Evolutionary conservation across 2,113 vertebrate species (phyloP).

Genomic region (Lepisosteus oculatus): DNA sequence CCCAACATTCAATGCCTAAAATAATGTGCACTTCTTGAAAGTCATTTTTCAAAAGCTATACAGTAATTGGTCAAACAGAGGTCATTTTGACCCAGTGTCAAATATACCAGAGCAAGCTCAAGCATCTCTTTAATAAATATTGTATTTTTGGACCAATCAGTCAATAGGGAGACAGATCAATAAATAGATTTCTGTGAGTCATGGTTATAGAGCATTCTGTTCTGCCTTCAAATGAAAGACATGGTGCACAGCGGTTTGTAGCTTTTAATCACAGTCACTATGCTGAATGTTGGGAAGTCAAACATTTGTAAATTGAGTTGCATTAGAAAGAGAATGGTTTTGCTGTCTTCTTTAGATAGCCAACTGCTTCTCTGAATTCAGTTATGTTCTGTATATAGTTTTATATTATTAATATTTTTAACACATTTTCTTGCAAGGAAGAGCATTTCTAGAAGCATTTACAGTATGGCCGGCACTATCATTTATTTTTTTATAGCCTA

Average conservation of each 20-base stretch:
- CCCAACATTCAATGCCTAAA: not conserved
- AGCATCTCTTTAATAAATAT: slow-evolving; percentile 3
- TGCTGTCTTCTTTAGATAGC: not conserved
- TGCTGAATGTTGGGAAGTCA: no score
- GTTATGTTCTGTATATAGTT: no score
- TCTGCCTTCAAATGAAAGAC: slow-evolving; percentile 2
- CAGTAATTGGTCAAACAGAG: slow-evolving; percentile 2
- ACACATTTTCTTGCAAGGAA: no score
- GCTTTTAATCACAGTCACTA: not conserved
- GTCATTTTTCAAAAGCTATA: no score
- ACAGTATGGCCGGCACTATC: no score
- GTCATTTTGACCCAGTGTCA: slow-evolving; percentile 16
- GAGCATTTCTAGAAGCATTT: no score
- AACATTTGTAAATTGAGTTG: not conserved
- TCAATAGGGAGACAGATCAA: slow-evolving; percentile 17
- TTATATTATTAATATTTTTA: no score
- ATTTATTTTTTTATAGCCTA: no score
- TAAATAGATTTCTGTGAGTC: slow-evolving; percentile 16
- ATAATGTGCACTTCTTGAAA: not conserved
- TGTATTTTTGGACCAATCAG: slow-evolving; percentile 10
- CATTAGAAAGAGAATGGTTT: not conserved
- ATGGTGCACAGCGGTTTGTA: not conserved
- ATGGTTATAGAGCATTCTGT: not conserved
- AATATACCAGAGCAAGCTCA: not conserved
- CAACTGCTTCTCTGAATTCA: no score